phyloP scores from a whole-genome alignment of 2,888 invertebrate species.

The Tanaodytes sp. region DNA sequence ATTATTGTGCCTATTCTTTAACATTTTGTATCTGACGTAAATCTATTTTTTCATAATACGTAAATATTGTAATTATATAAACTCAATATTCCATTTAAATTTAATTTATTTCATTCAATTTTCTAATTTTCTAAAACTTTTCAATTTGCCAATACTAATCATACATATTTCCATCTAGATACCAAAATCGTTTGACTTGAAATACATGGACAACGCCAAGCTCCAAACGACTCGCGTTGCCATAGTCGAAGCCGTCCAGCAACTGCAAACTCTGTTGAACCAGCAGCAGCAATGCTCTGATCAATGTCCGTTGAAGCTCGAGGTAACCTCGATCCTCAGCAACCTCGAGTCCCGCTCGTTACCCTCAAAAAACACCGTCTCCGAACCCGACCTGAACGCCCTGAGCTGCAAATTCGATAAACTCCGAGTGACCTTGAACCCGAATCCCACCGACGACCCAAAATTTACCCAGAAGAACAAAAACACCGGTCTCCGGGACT shows the following conservation, averaged over 20 bases:
- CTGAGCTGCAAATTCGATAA: slow-evolving; percentile 14
- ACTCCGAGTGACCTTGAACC: slow-evolving; percentile 16
- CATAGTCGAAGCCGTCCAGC: slow-evolving; percentile 49
- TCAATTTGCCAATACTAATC: no score
- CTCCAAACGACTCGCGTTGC: slow-evolving; percentile 34
- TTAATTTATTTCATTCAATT: no score
- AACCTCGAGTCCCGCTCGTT: slow-evolving; percentile 57
- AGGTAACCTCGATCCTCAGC: slow-evolving; percentile 62
- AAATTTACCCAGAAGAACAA: slow-evolving; percentile 59
- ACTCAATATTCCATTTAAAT: no score
- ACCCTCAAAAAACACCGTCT: slow-evolving; percentile 8
- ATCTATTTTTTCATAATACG: no score
- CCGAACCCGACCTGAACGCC: background rate
- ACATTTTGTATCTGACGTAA: no score
- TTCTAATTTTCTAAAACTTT: no score
- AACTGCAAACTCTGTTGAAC: slow-evolving; percentile 42
- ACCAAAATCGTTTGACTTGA: slow-evolving; percentile 4
- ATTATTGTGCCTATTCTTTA: no score
- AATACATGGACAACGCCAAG: slow-evolving; percentile 29
- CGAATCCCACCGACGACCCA: slow-evolving; percentile 55
- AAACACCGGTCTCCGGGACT: slow-evolving; percentile 63
- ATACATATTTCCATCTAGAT: no score
- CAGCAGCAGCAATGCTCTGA: slow-evolving; percentile 61
- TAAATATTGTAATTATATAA: no score
- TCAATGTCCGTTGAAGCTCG: slow-evolving; percentile 62